Conservation (phyloP, 1,140 invertebrate genomes). For the Odontomachus brunneus region DNA sequence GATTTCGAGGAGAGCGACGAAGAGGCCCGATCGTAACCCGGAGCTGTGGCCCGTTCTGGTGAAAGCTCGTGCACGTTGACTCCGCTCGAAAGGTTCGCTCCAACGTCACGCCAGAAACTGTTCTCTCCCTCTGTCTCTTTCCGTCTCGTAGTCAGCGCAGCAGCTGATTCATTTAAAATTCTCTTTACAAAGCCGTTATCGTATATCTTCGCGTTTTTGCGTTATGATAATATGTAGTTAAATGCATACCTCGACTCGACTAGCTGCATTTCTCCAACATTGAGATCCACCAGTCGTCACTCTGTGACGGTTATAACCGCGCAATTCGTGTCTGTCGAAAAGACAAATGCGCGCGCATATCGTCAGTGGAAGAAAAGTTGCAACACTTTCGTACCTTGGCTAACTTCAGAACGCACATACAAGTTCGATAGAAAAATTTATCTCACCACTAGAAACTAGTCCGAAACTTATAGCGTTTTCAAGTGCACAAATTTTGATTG, state of each 20-base stretch:
- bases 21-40: slow-evolving; percentile 56
- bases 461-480: too few species aligned
- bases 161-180: slow-evolving; percentile 37
- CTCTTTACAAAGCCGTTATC: neutral
- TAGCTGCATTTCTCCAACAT: too few species aligned
- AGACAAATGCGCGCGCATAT: too few species aligned
- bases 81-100: slow-evolving; percentile 58
- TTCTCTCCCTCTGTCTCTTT: slow-evolving; percentile 20
- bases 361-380: too few species aligned
- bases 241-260: neutral
- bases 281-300: too few species aligned
- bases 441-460: too few species aligned
- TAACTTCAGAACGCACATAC: too few species aligned
- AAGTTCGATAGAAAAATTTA: too few species aligned
- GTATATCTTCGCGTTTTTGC: neutral
- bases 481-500: too few species aligned
- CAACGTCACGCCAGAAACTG: slow-evolving; percentile 48
- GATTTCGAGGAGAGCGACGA: slow-evolving; percentile 37
- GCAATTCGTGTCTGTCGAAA: too few species aligned
- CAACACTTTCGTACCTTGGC: too few species aligned
- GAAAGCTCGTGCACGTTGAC: slow-evolving; percentile 64
- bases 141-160: neutral
- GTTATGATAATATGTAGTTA: neutral
- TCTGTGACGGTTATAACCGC: too few species aligned
- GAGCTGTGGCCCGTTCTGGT: slow-evolving; percentile 57